Percentiles rank a stretch among this genome's conserved stretches.
phyloP scores from a whole-genome alignment of 1,140 invertebrate species.

The Trialeurodes vaporariorum region DNA sequence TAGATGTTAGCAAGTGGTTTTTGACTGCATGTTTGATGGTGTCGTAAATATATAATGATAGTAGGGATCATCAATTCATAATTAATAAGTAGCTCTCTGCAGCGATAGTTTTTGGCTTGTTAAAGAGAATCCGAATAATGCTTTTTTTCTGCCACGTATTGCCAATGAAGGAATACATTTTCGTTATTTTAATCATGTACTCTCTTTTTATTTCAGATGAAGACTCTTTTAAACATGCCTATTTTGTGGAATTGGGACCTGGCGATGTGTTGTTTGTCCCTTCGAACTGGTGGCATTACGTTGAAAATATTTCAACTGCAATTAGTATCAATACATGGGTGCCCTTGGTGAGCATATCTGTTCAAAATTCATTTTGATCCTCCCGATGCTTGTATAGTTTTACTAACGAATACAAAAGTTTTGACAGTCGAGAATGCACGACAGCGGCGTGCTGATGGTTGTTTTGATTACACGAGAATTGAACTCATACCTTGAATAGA shows the following conservation, averaged over 20 bases:
- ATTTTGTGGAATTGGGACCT: conserved; percentile 53
- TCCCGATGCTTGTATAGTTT: background rate
- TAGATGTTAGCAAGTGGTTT: too few relatives aligned
- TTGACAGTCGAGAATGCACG: too few relatives aligned
- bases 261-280: conserved; percentile 84
- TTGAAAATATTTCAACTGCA: conserved; percentile 62
- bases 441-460: too few relatives aligned
- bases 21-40: too few relatives aligned
- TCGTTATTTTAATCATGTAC: conserved; percentile 1
- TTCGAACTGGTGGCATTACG: conserved; percentile 92
- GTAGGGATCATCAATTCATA: too few relatives aligned
- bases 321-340: conserved; percentile 85
- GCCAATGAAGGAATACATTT: conserved; percentile 12
- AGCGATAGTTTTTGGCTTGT: too few relatives aligned
- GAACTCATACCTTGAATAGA: background rate
- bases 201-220: conserved; percentile 8
- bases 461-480: too few relatives aligned
- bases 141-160: conserved; percentile 15
- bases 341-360: conserved; percentile 41
- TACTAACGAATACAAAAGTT: background rate
- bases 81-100: too few relatives aligned
- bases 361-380: conserved; percentile 9
- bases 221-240: conserved; percentile 31
- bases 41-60: too few relatives aligned
- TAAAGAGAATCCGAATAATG: too few relatives aligned